Percentiles rank a stretch among this genome's conserved stretches.
Conservation (phyloP, 1,140 invertebrate species). For the Oryctes rhinoceros region DNA sequence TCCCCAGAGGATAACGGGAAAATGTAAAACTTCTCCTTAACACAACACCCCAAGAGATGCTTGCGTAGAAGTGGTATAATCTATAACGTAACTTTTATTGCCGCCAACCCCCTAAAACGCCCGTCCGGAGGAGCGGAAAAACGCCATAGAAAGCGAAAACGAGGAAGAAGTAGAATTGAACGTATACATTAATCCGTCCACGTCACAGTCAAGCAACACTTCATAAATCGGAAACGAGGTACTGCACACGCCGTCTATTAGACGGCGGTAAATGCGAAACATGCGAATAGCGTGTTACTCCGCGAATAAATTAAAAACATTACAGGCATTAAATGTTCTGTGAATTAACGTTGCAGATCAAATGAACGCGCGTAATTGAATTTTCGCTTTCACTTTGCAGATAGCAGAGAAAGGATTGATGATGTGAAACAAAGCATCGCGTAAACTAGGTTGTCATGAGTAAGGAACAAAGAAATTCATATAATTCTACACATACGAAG, state of each 20-base stretch:
- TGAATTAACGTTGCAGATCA: background rate
- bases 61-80: conserved; percentile 15
- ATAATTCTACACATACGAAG: background rate
- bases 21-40: conserved; percentile 14
- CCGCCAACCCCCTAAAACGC: background rate
- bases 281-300: background rate
- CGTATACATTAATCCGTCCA: background rate
- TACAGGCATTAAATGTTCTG: background rate
- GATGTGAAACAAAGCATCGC: background rate
- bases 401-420: conserved; percentile 18
- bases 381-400: conserved; percentile 29
- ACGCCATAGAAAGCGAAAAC: background rate
- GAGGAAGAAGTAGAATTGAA: background rate
- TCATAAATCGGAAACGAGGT: background rate
- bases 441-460: background rate
- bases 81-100: conserved; percentile 13
- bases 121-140: background rate
- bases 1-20: background rate
- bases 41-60: conserved; percentile 1
- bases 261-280: background rate
- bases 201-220: background rate
- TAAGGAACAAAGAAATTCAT: background rate
- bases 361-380: conserved; percentile 11
- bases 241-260: background rate
- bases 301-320: conserved; percentile 3